Base-by-base conservation (phyloP, 2,888 invertebrate species). In the Glomeris marginata region DNA sequence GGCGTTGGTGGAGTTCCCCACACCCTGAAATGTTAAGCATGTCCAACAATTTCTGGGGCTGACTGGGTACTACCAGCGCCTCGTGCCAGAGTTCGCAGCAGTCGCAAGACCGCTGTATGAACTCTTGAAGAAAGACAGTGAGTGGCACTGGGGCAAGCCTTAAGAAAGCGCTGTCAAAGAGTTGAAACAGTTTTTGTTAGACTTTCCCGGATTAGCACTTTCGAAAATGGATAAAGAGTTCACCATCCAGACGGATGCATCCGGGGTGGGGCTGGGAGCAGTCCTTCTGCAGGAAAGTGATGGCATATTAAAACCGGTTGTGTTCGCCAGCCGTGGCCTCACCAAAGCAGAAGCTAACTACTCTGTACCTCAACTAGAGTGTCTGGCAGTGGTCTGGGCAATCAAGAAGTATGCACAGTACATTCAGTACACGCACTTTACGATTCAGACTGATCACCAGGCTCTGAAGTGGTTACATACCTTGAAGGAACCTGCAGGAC, bases 381-480 rank as follows among this genome's bases (percentile, higher is more conserved):
- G 60, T 0, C 21, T 64, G 13, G 62, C 59, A 1, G 58, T 65
- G 1, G 58, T 67, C 5, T 67, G 58, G 58, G 63, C 64, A 2
- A 54, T 67, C 0, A 46, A 60, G 13, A 67, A 67, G 51, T 70
- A 66, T 51, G 51, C 65, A 22, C 63, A 62, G 1, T 72, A 66
- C 51, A 55, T 71, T 0, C 65, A 67, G 47, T 62, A 64, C 1
- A 36, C 59, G 4, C 44, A 56, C 1, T 65, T 69, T 20, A 54
- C 54, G 1, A 57, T 71, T 0, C 53, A 62, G 3, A 69, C 67
- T 0, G 72, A 72, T 52, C 72, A 71, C 49, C 64, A 68, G 50
- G 66, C 70, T 0, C 57, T 73, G 34, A 65, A 66, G 61, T 73
- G 69, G 66, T 53, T 72, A 4, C 54, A 66, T 52, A 56, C 58